These are phyloP conservation scores for Brevimyrus niger DNA, from an alignment of 2,113 vertebrate species.

Conservation along the genomic window DNA sequence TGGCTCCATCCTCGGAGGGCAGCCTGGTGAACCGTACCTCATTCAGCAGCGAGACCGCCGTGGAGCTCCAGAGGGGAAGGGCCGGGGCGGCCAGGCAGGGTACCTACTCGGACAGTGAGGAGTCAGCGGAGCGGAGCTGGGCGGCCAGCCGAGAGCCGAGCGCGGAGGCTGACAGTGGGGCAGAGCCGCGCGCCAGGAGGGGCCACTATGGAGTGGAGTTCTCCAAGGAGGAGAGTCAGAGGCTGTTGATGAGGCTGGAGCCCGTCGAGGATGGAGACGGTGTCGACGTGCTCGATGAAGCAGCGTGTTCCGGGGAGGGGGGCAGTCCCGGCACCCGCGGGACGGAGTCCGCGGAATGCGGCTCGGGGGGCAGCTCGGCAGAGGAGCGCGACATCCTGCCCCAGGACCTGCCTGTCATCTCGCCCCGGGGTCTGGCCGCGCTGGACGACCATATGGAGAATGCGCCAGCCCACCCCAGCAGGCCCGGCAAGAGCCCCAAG, in stretches of 20 bases:
- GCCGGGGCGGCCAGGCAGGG: constrained; percentile 8
- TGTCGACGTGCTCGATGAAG: constrained; percentile 42
- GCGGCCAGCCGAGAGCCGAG: constrained; percentile 74
- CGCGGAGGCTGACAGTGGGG: constrained; percentile 66
- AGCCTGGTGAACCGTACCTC: constrained; percentile 72
- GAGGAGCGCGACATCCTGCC: constrained; percentile 71
- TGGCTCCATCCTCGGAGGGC: constrained; percentile 59
- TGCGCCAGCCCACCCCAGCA: constrained; percentile 39
- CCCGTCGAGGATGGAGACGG: constrained; percentile 29
- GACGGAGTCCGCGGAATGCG: constrained; percentile 56
- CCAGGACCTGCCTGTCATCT: constrained; percentile 51
- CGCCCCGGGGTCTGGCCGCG: constrained; percentile 37
- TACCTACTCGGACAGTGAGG: constrained; percentile 69
- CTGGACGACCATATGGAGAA: constrained; percentile 52
- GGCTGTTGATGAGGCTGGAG: constrained; percentile 55
- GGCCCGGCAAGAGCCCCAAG: constrained; percentile 84
- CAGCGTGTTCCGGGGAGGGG: constrained; percentile 23
- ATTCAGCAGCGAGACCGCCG: constrained; percentile 68
- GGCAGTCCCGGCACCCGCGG: constrained; percentile 36
- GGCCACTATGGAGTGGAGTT: constrained; percentile 60
- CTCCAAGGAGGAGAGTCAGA: constrained; percentile 62
- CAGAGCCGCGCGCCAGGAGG: constrained; percentile 50
- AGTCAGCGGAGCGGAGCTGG: constrained; percentile 70
- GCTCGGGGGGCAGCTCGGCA: constrained; percentile 55
- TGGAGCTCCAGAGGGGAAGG: constrained; percentile 66